Percentiles rank a stretch among this genome's conserved stretches.
Conservation (phyloP, 2,888 invertebrate genomes). For the Drosophila lutescens region DNA sequence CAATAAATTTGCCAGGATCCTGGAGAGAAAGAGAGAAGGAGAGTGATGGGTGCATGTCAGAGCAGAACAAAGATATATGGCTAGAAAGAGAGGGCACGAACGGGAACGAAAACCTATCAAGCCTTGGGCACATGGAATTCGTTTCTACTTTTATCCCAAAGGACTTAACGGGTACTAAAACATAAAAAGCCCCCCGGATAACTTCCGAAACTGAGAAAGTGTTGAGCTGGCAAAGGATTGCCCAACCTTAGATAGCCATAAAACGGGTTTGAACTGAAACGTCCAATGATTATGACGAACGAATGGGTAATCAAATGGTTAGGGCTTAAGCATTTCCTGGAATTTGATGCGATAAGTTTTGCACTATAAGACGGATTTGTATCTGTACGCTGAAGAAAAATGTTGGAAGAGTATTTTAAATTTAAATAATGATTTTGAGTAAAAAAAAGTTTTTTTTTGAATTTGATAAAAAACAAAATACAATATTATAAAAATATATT, state of each 20-base stretch:
- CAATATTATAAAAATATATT: too few species aligned
- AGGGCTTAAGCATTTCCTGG: neutral
- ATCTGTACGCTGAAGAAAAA: neutral
- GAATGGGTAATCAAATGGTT: constrained; percentile 31
- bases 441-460: too few species aligned
- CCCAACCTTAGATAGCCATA: constrained; percentile 14
- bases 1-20: constrained; percentile 39
- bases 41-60: constrained; percentile 2
- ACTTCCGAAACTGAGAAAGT: constrained; percentile 30
- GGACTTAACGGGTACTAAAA: constrained; percentile 41
- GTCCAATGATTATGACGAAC: constrained; percentile 36
- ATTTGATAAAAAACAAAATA: too few species aligned
- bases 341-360: constrained; percentile 20
- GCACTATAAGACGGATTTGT: neutral
- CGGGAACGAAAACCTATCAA: constrained; percentile 9
- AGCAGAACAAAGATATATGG: constrained; percentile 4
- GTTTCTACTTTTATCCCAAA: constrained; percentile 6
- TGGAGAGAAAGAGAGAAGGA: constrained; percentile 2
- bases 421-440: too few species aligned
- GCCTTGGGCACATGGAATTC: constrained; percentile 19
- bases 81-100: neutral
- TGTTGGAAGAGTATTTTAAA: neutral
- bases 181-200: constrained; percentile 6
- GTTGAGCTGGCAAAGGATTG: constrained; percentile 48
- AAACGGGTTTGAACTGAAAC: constrained; percentile 17